A percentile compares a stretch with the other conserved stretches of the same genome.
phyloP scores from a whole-genome alignment of 35 echinoderm and acorn worm species.

The Hemicentrotus pulcherrimus region DNA sequence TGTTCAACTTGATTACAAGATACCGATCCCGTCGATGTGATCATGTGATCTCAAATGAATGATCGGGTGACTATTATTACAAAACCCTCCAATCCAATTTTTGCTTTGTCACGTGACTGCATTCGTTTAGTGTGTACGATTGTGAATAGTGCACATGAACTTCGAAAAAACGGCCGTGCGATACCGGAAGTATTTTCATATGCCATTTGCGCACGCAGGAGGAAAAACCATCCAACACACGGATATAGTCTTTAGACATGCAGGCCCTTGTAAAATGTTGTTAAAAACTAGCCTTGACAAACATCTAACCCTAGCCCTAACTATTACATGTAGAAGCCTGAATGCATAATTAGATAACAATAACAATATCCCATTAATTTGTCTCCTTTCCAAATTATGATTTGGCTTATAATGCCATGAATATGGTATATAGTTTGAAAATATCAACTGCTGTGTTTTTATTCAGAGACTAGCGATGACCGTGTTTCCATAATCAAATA shows the following conservation, averaged over 20 bases:
- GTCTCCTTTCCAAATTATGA: too few species aligned
- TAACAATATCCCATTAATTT: too few species aligned
- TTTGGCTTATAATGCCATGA: too few species aligned
- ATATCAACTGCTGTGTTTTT: background rate
- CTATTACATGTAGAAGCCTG: too few species aligned
- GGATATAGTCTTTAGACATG: background rate
- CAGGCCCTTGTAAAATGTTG: background rate
- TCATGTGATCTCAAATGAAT: background rate
- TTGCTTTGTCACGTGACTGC: background rate
- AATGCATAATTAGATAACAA: too few species aligned
- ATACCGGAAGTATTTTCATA: background rate
- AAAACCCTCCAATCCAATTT: background rate
- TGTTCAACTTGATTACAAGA: too few species aligned
- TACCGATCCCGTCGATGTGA: background rate
- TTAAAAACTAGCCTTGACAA: background rate
- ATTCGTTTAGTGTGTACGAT: background rate
- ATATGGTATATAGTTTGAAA: too few species aligned
- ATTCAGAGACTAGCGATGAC: background rate
- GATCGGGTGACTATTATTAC: background rate
- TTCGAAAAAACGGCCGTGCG: background rate
- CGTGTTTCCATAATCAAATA: background rate
- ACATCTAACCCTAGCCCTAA: too few species aligned
- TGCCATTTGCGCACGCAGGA: background rate
- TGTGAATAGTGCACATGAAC: background rate
- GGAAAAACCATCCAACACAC: background rate